Evolutionary conservation across 2,888 invertebrate genomes (phyloP).

Genomic region (Limnephilus auricula): DNA sequence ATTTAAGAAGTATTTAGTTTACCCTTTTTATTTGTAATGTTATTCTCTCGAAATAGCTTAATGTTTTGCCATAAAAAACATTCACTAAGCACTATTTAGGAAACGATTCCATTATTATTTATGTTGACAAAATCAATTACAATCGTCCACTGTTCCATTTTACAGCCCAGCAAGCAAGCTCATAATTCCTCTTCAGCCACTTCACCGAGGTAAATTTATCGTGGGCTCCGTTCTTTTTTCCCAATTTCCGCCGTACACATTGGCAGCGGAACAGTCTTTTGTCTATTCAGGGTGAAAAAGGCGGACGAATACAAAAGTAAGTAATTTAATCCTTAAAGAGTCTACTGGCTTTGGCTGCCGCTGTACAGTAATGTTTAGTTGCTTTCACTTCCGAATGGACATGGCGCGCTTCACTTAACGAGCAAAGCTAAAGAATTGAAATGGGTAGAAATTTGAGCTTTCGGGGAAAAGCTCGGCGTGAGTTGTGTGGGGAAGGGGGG

Average conservation of each 20-base stretch:
- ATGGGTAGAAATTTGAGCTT: constrained; percentile 47
- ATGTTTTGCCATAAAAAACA: neutral
- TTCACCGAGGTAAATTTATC: constrained; percentile 24
- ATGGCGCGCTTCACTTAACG: constrained; percentile 44
- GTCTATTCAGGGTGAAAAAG: constrained; percentile 42
- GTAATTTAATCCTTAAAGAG: constrained; percentile 58
- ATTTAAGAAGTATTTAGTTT: no score
- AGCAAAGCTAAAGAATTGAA: constrained; percentile 43
- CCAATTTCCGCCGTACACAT: constrained; percentile 27
- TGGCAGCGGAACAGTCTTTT: constrained; percentile 25
- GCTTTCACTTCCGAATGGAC: constrained; percentile 45
- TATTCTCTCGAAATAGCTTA: neutral
- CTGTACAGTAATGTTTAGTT: constrained; percentile 55
- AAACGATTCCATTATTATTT: neutral
- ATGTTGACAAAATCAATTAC: neutral
- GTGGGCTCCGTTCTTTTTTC: constrained; percentile 16
- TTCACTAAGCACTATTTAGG: neutral
- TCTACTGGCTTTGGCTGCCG: constrained; percentile 21
- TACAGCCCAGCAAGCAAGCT: constrained; percentile 13
- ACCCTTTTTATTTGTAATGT: no score
- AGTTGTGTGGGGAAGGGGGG: constrained; percentile 19
- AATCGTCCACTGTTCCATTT: constrained; percentile 5
- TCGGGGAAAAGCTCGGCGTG: constrained; percentile 47
- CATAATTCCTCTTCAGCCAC: constrained; percentile 28
- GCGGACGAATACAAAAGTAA: constrained; percentile 51